Base-by-base conservation (phyloP, 2,888 invertebrate genomes). In the Drosophila demipolita region DNA sequence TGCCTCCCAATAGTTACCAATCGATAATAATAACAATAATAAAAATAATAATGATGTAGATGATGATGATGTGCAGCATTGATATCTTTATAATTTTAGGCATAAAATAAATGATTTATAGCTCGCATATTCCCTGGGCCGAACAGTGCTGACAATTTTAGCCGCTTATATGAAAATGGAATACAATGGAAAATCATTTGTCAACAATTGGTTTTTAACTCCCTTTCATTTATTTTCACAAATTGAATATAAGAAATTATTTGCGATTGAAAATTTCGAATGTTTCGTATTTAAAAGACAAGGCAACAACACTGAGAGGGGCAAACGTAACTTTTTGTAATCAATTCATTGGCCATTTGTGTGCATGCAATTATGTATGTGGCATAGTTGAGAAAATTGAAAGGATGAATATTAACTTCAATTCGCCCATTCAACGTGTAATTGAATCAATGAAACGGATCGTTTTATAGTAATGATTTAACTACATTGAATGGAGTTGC, bases 21-120 rank as follows among this genome's bases (percentile, higher is more conserved):
- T 45, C 45, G 26, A 45, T 45, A 45, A 15, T 15, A 45, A 45
- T 7, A 20, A 42, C 20, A 6, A 42, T n/a, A 20, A 20, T 42
- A 3, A 7, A 29, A 29, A 29, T 29, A 29, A 29, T 29, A 17
- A 20, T 8, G 7, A 7, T 49, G 36, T 32, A 38, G 26, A 15
- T 38, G 15, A 40, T 20, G 36, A 23, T 45, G 20, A 45, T 23
- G 20, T 23, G 8, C 57, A 63, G 54, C 9, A 49, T 23, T 15
- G 29, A 42, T 26, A 26, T 42, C 26, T 75, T 79, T 82, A 85
- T 62, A 70, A 52, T 61, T 52, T 70, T 69, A 66, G 62, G 49
- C 62, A 70, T 71, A 63, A 5, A 29, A 29, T 64, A 58, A 64
- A 63, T 70, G 80, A 82, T 70, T 70, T 67, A 82, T 80, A 57